Percentiles rank a stretch among this genome's conserved stretches.
Conservation (phyloP, 2,888 invertebrate species). For the Amblyjoppa fuscipennis region DNA sequence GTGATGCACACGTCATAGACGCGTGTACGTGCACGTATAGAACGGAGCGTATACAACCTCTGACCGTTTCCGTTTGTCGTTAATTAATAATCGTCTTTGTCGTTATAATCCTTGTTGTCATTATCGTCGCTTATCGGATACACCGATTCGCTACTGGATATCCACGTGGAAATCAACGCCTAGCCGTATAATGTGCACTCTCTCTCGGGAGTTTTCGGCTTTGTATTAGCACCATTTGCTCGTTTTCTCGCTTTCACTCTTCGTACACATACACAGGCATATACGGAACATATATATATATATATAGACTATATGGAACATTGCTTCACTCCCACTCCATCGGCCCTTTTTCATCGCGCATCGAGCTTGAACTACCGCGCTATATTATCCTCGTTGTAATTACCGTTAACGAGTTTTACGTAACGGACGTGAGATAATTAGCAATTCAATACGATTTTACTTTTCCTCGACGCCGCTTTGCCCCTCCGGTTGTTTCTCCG, state of each 20-base stretch:
- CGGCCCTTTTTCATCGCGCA: conserved; percentile 47
- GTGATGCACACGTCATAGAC: conserved; percentile 1
- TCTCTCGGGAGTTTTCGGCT: conserved; percentile 17
- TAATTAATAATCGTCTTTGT: conserved; percentile 60
- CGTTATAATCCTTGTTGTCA: conserved; percentile 27
- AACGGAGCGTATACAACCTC: conserved; percentile 37
- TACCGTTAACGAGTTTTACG: conserved; percentile 71
- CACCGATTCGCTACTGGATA: conserved; percentile 31
- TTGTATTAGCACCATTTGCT: conserved; percentile 21
- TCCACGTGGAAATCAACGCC: conserved; percentile 36
- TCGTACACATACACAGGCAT: conserved; percentile 4
- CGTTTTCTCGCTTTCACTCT: conserved; percentile 16
- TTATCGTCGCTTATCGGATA: conserved; percentile 53
- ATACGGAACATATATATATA: not conserved
- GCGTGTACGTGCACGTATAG: conserved; percentile 12
- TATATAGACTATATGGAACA: conserved; percentile 36
- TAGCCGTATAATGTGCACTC: not conserved
- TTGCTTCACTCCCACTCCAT: conserved; percentile 27
- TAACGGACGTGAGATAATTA: conserved; percentile 71
- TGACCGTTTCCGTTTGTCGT: conserved; percentile 61
- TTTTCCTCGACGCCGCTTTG: conserved; percentile 65
- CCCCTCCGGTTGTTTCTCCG: conserved; percentile 25
- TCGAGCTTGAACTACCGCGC: conserved; percentile 56
- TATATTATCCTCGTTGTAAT: conserved; percentile 69
- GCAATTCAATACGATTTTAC: conserved; percentile 70